phyloP scores from a whole-genome alignment of 2,888 invertebrate genomes.

The Drosophila buzzatii region DNA sequence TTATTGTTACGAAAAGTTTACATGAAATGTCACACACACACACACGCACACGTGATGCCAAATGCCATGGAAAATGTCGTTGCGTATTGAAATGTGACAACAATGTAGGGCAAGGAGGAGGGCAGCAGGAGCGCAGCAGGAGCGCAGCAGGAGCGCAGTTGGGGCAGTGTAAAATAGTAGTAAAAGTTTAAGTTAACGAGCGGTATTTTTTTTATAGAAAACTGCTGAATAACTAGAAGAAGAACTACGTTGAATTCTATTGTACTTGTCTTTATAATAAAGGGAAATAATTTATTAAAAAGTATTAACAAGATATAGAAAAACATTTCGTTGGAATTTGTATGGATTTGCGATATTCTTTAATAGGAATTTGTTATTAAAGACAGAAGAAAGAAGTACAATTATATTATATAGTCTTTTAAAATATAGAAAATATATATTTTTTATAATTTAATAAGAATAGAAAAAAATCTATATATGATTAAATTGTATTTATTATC shows the following conservation, averaged over 20 bases:
- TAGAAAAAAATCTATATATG: no score
- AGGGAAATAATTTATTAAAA: neutral
- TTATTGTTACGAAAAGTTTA: constrained; percentile 45
- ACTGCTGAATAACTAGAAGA: neutral
- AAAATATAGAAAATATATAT: no score
- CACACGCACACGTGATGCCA: constrained; percentile 23
- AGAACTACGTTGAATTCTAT: neutral
- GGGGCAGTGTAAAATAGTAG: neutral
- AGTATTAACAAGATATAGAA: neutral
- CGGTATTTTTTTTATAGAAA: neutral
- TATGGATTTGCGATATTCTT: no score
- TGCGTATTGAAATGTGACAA: constrained; percentile 40
- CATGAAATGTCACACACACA: constrained; percentile 52
- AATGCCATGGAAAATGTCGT: constrained; percentile 41
- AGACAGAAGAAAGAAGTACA: neutral
- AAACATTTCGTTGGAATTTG: no score
- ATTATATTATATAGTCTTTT: neutral
- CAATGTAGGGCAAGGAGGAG: constrained; percentile 5
- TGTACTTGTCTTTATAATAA: neutral
- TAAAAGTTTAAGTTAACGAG: neutral
- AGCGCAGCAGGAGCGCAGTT: no score
- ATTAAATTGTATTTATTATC: no score
- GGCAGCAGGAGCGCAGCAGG: neutral
- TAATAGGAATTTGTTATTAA: neutral
- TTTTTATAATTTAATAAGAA: no score